Evolutionary conservation across 1,140 invertebrate genomes (phyloP).

Genomic region (Scaptomyza pallida): DNA sequence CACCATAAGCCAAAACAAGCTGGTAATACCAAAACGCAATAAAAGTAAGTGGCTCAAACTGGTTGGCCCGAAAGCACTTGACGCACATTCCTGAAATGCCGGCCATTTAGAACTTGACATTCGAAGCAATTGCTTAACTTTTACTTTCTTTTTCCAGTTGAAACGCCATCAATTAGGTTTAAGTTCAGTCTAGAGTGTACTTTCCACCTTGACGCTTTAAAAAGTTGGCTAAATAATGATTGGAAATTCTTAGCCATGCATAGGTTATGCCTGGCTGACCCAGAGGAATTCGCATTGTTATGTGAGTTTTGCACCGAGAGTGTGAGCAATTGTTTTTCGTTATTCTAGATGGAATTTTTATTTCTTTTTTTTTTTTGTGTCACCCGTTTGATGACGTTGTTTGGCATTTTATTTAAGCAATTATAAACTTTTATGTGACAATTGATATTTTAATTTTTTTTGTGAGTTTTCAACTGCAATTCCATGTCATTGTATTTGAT

Average conservation of each 20-base stretch:
- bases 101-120: conserved; percentile 21
- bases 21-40: conserved; percentile 11
- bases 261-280: conserved; percentile 71
- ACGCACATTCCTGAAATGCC: conserved; percentile 21
- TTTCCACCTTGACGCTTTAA: too few relatives aligned
- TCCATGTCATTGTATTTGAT: conserved; percentile 8
- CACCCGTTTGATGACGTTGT: not conserved
- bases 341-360: too few relatives aligned
- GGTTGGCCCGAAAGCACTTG: conserved; percentile 12
- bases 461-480: conserved; percentile 33
- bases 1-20: conserved; percentile 2
- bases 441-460: conserved; percentile 9
- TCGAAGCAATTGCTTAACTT: conserved; percentile 36
- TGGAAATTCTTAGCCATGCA: conserved; percentile 62
- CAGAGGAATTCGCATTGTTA: conserved; percentile 59
- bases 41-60: conserved; percentile 6
- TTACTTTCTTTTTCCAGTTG: conserved; percentile 51
- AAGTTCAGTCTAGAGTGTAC: conserved; percentile 1
- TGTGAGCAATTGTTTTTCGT: conserved; percentile 22
- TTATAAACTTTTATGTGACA: conserved; percentile 49
- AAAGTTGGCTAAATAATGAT: conserved; percentile 15
- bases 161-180: conserved; percentile 1
- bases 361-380: conserved; percentile 11
- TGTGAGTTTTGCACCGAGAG: conserved; percentile 14
- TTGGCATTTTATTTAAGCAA: conserved; percentile 25